A percentile compares a stretch with the other conserved stretches of the same genome.
phyloP scores from a whole-genome alignment of 2,888 invertebrate species.

The Hedya salicella region DNA sequence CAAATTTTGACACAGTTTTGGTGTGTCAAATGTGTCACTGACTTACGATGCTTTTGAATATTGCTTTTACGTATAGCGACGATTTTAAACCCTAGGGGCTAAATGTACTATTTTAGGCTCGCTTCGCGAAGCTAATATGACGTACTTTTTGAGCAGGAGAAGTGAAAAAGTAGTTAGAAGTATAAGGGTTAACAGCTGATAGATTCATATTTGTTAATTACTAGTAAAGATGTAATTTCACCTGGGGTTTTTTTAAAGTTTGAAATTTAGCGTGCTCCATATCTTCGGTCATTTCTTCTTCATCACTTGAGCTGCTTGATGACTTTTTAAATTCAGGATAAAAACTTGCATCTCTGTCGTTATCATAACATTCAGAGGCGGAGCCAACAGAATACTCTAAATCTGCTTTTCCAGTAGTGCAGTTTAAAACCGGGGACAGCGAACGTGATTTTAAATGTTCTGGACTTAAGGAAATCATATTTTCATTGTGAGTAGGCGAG shows the following conservation, averaged over 20 bases:
- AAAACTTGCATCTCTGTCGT: too few relatives aligned
- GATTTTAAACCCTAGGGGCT: too few relatives aligned
- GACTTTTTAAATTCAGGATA: too few relatives aligned
- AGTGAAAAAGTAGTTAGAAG: too few relatives aligned
- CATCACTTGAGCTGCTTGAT: constrained; percentile 5
- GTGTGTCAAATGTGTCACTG: too few relatives aligned
- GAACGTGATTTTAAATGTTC: background rate
- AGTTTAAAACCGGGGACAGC: background rate
- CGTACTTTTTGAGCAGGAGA: too few relatives aligned
- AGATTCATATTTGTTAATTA: constrained; percentile 1
- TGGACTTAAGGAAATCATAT: background rate
- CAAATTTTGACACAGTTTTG: too few relatives aligned
- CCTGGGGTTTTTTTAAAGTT: constrained; percentile 2
- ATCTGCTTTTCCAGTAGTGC: background rate
- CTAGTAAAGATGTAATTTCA: constrained; percentile 2
- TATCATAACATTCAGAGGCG: background rate
- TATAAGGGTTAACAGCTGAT: too few relatives aligned
- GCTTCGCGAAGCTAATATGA: too few relatives aligned
- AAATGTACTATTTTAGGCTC: too few relatives aligned
- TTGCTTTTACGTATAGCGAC: too few relatives aligned
- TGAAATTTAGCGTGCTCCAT: constrained; percentile 2
- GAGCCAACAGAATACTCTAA: background rate
- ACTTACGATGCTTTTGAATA: too few relatives aligned
- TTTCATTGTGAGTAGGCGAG: background rate
- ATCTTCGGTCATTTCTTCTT: constrained; percentile 3